A percentile compares a stretch with the other conserved stretches of the same genome.
These are phyloP conservation scores for Chionoecetes opilio DNA, from an alignment of 1,140 invertebrate species.

Conservation along the genomic window DNA sequence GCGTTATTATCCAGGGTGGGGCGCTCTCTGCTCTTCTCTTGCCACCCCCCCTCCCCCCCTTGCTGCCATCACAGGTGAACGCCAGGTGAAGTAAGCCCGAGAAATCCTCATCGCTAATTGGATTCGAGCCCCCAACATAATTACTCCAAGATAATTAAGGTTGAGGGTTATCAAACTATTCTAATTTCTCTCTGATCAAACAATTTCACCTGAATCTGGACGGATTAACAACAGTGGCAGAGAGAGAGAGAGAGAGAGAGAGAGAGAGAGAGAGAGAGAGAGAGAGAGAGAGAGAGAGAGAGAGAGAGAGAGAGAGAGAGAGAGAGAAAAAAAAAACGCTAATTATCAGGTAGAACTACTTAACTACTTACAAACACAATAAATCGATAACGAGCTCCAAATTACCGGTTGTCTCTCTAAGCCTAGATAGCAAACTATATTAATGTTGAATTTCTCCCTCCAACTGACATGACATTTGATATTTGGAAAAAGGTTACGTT, in stretches of 20 bases:
- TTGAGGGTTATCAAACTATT: conserved; percentile 72
- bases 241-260: conserved; percentile 31
- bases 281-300: neutral
- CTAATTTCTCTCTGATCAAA: conserved; percentile 74
- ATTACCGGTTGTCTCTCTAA: too few relatives aligned
- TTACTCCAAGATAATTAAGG: conserved; percentile 69
- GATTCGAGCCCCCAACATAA: conserved; percentile 66
- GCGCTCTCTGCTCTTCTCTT: neutral
- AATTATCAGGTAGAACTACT: neutral
- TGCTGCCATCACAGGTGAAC: conserved; percentile 62
- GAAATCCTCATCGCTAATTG: conserved; percentile 70
- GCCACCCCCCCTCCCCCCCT: neutral
- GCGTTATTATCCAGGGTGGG: too few relatives aligned
- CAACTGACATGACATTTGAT: too few relatives aligned
- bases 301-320: neutral
- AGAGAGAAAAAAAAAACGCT: neutral
- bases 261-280: conserved; percentile 38
- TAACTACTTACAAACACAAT: neutral
- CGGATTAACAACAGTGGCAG: conserved; percentile 41
- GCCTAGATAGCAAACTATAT: too few relatives aligned
- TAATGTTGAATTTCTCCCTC: too few relatives aligned
- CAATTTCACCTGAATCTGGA: conserved; percentile 71
- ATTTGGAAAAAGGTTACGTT: too few relatives aligned
- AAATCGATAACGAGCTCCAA: too few relatives aligned
- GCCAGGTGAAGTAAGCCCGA: conserved; percentile 59